Evolutionary conservation across 2,113 vertebrate genomes (phyloP), one percentile per base, ranked within the genome.

Genomic region (Phyllostomus discolor): DNA sequence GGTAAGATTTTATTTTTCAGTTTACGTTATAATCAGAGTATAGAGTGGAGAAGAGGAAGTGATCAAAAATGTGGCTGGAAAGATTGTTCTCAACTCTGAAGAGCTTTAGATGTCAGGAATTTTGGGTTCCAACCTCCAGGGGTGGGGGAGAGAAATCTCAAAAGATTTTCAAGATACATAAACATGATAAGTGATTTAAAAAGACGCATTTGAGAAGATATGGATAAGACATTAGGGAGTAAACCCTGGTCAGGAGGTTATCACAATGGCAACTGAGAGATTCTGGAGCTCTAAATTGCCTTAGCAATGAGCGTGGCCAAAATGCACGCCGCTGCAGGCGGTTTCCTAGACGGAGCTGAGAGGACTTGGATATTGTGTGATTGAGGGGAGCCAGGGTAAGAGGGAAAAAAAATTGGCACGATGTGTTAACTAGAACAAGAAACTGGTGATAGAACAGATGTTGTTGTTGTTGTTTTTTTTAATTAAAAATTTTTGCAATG

Each of bases 391-490:
- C 48, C 11, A 16, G 12, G 50, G 2, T 17, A 76, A 41, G 76
- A 38, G 14, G 14, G 31, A 95, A 66, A 41, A 79, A 59, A 20
- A 46, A 10, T n/a, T 83, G 22, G 31, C 12, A 26, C 1, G 1
- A 70, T 19, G 41, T 14, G 7, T n/a, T 91, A 91, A 26, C 26
- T 19, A 46, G 88, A 54, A 35, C 11, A 57, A 50, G 79, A 91
- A 85, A 85, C 33, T 57, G 24, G 14, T n/a, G 48, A 81, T n/a
- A 70, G 10, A 67, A 69, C 10, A 67, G 26, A 11, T 84, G 10
- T 57, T 81, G 14, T 57, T 73, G 64, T 90, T 90, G 9, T 43
- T 81, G n/a, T 89, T 43, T 76, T 89, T 57, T 85, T 75, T n/a
- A 81, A 41, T 91, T 88, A 11, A 81, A 94, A 46, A 5, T 4